A percentile compares a stretch with the other conserved stretches of the same genome.
These are phyloP conservation scores for Pterocles burchelli DNA, from an alignment of 2,113 vertebrate genomes.

Conservation along the genomic window DNA sequence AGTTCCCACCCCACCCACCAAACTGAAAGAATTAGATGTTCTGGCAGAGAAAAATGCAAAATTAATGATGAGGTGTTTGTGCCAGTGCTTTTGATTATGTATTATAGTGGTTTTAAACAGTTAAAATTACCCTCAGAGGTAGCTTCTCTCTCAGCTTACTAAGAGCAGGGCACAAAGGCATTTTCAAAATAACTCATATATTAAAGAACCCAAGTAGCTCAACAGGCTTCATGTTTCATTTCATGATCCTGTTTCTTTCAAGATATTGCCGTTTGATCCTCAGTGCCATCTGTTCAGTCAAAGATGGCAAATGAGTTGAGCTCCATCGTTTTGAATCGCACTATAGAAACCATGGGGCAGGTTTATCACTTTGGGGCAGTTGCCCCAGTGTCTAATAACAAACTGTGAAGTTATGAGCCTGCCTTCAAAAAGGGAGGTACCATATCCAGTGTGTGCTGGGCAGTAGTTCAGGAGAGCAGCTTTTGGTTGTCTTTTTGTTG, in stretches of 20 bases:
- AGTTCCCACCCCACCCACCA: background rate
- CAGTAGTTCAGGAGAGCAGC: background rate
- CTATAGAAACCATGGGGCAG: background rate
- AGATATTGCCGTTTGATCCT: background rate
- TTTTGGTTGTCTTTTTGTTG: background rate
- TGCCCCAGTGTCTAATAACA: background rate
- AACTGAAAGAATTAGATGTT: background rate
- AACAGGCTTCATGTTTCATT: background rate
- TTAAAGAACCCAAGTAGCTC: background rate
- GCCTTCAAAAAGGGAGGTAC: background rate
- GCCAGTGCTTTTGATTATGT: background rate
- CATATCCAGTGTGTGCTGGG: rapidly evolving
- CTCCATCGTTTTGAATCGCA: background rate
- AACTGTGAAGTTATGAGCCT: background rate
- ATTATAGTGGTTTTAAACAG: background rate
- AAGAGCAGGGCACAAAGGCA: background rate
- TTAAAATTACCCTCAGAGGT: background rate
- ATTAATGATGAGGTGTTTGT: background rate
- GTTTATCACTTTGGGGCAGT: background rate
- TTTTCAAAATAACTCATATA: background rate
- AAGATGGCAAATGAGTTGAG: background rate
- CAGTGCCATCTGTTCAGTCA: background rate
- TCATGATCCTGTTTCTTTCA: background rate
- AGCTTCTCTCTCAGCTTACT: background rate
- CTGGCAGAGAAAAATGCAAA: background rate